A percentile compares a stretch with the other conserved stretches of the same genome.
Conservation (phyloP, 2,888 invertebrate species). For the Gortyna flavago region DNA sequence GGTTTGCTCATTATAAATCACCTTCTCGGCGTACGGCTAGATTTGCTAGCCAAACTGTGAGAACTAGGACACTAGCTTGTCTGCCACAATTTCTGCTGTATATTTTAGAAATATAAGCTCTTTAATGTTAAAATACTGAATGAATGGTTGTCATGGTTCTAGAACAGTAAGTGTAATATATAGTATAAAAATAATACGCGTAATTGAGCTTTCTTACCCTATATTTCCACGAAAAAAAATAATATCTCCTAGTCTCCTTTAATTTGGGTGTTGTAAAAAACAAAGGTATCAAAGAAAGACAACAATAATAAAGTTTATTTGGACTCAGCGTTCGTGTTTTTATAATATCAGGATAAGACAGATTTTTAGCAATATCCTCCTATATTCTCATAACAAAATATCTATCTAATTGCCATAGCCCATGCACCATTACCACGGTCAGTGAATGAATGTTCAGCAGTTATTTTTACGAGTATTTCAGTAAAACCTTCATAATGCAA, state of each 20-base stretch:
- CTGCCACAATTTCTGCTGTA: neutral
- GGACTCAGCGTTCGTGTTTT: no score
- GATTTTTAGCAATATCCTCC: neutral
- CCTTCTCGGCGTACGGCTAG: constrained; percentile 37
- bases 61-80: constrained; percentile 41
- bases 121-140: constrained; percentile 8
- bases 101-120: constrained; percentile 11
- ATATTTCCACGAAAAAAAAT: neutral
- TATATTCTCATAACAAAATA: neutral
- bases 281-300: neutral
- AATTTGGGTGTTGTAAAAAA: neutral
- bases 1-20: constrained; percentile 58
- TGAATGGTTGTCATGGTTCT: neutral
- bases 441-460: neutral
- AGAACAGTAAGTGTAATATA: neutral
- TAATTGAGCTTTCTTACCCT: neutral
- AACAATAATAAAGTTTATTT: no score
- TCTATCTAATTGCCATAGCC: no score
- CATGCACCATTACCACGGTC: neutral
- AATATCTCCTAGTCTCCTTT: neutral
- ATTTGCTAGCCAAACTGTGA: constrained; percentile 46
- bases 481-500: constrained; percentile 28
- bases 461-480: constrained; percentile 22
- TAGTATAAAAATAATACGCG: neutral
- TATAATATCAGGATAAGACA: no score